Percentiles rank a stretch among this genome's conserved stretches.
Conservation (phyloP, 2,113 vertebrate species). For the Seriola dumerili region DNA sequence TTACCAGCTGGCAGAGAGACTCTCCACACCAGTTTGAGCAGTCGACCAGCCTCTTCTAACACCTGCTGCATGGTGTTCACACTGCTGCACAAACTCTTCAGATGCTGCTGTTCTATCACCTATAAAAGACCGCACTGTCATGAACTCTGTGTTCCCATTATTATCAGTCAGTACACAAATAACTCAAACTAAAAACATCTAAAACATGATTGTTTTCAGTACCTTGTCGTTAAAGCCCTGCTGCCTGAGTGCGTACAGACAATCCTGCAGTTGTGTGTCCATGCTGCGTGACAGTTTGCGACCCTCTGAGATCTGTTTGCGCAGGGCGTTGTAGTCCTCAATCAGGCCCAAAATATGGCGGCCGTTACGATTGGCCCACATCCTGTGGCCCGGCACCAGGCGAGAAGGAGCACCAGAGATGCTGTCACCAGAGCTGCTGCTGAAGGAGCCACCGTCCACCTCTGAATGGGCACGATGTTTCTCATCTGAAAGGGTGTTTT, state of each 20-base stretch:
- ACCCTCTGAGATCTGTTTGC: slow-evolving; percentile 89
- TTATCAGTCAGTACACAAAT: not conserved
- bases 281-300: slow-evolving; percentile 84
- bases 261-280: slow-evolving; percentile 83
- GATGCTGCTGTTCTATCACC: slow-evolving; percentile 72
- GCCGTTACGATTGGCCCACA: slow-evolving; percentile 89
- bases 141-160: not conserved
- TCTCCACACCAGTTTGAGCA: slow-evolving; percentile 93
- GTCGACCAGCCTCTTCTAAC: slow-evolving; percentile 89
- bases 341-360: slow-evolving; percentile 89
- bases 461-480: slow-evolving; percentile 42
- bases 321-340: slow-evolving; percentile 91
- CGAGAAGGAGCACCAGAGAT: slow-evolving; percentile 70
- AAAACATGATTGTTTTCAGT: not conserved
- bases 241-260: slow-evolving; percentile 58
- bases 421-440: slow-evolving; percentile 80
- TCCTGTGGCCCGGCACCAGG: slow-evolving; percentile 83
- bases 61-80: slow-evolving; percentile 86
- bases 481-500: slow-evolving; percentile 57
- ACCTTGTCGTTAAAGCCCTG: slow-evolving; percentile 72
- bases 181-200: too few species aligned
- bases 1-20: slow-evolving; percentile 87
- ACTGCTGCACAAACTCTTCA: slow-evolving; percentile 77
- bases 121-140: slow-evolving; percentile 52
- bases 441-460: slow-evolving; percentile 74